These are phyloP conservation scores for Meta bourneti DNA, from an alignment of 2,888 invertebrate species.

Conservation along the genomic window DNA sequence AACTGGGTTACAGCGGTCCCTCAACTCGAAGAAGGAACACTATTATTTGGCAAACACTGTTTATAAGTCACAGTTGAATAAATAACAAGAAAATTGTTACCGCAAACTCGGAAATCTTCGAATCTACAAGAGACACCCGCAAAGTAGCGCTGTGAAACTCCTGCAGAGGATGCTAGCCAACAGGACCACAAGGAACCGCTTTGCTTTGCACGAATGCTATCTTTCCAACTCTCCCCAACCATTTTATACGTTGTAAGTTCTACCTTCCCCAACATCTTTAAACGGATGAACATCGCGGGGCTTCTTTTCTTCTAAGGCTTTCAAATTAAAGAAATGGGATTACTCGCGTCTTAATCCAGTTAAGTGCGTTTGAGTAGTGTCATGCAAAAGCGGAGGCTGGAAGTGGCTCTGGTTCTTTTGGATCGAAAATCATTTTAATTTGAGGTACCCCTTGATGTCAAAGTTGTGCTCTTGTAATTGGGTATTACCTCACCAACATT, in stretches of 20 bases:
- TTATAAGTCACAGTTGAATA: too few relatives aligned
- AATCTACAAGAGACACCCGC: constrained; percentile 74
- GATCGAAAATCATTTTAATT: not conserved
- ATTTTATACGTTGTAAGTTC: constrained; percentile 45
- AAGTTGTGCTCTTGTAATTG: too few relatives aligned
- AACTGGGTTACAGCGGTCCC: too few relatives aligned
- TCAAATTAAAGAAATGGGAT: constrained; percentile 57
- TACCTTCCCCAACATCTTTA: constrained; percentile 15
- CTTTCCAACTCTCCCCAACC: not conserved
- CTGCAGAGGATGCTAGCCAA: constrained; percentile 72
- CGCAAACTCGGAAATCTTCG: constrained; percentile 60
- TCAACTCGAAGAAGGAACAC: too few relatives aligned
- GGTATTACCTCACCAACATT: too few relatives aligned
- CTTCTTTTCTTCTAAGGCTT: constrained; percentile 68
- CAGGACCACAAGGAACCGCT: constrained; percentile 74
- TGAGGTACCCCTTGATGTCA: not conserved
- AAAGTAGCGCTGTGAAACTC: constrained; percentile 62
- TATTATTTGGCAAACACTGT: too few relatives aligned
- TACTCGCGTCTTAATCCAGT: constrained; percentile 51
- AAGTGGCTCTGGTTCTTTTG: too few relatives aligned
- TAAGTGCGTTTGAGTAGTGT: constrained; percentile 20
- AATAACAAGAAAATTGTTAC: constrained; percentile 9
- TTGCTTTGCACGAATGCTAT: constrained; percentile 75
- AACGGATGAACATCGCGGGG: constrained; percentile 46
- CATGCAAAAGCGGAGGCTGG: not conserved